Evolutionary conservation across 2,797 vertebrate species (phyloP), one percentile per base, ranked within the genome.

Genomic region (Yasuhikotakia modesta): DNA sequence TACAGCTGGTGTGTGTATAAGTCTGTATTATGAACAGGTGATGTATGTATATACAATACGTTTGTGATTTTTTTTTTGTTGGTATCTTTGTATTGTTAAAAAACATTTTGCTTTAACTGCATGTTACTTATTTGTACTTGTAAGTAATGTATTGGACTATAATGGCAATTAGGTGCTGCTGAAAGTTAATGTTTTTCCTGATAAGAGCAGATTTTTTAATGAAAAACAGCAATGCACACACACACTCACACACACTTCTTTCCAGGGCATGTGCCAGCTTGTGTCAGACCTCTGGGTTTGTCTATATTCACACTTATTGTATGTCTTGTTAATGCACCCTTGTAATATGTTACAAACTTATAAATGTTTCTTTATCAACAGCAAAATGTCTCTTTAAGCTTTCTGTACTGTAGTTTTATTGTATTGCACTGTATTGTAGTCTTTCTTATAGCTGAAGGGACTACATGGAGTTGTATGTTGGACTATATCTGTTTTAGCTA

Each of bases 181-280:
- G 21, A 77, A n/a, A 70, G 45, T 12, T 48, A 45, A 64, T 70
- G 32, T 19, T 19, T 55, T 63, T 46, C n/a, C 32, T 53, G 30
- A 70, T 52, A 70, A 78, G 58, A 65, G 30, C 4, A 16, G 5
- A 64, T 78, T 78, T 64, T 78, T 65, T 64, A 27, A 61, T 45
- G 46, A 53, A 32, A n/a, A 55, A 52, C 57, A 27, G 14, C 24
- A 14, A 10, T 27, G 39, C 2, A 39, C 7, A 39, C 35, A 11
- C 53, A 24, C 10, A 53, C 10, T 19, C 21, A 21, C 19, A 53
- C 19, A 63, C 21, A 13, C 7, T 43, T 39, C 19, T 39, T 4
- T n/a, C 12, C n/a, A 21, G 45, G 48, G 43, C 68, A 55, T 63
- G 67, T 53, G 55, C 53, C 55, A 39, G 27, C 74, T 35, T 39